A percentile compares a stretch with the other conserved stretches of the same genome.
Evolutionary conservation across 2,113 vertebrate genomes (phyloP).

Genomic region (Perca schrenkii): DNA sequence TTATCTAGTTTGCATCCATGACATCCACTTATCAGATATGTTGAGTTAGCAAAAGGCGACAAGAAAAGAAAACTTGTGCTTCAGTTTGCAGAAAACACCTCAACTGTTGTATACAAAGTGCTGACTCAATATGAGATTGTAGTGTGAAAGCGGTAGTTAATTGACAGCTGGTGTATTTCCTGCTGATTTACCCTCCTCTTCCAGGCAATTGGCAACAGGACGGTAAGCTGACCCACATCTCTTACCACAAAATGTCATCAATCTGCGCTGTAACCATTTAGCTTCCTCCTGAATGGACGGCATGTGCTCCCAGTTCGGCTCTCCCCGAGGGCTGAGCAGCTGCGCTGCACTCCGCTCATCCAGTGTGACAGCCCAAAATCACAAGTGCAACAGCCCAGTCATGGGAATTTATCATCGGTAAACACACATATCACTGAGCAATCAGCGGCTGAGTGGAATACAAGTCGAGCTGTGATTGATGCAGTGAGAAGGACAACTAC

Average conservation of each 20-base stretch:
- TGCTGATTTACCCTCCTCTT: conserved; percentile 87
- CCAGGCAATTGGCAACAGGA: conserved; percentile 76
- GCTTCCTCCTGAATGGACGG: conserved; percentile 83
- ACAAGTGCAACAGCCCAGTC: conserved; percentile 68
- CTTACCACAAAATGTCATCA: conserved; percentile 79
- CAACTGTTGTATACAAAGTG: not conserved
- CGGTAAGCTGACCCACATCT: conserved; percentile 88
- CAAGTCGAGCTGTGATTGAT: conserved; percentile 42
- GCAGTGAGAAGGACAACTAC: conserved; percentile 61
- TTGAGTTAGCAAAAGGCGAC: not conserved
- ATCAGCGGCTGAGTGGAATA: conserved; percentile 61
- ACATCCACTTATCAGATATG: not conserved
- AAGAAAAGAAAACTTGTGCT: not conserved
- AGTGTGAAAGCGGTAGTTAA: conserved; percentile 44
- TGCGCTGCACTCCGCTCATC: conserved; percentile 82
- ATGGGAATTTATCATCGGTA: conserved; percentile 65
- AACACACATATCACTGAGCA: conserved; percentile 73
- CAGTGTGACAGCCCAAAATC: conserved; percentile 76
- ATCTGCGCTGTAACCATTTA: conserved; percentile 77
- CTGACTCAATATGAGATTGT: conserved; percentile 4
- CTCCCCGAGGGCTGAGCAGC: conserved; percentile 79
- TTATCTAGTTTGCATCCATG: not conserved
- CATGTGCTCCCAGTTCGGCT: conserved; percentile 77
- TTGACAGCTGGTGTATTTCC: conserved; percentile 77
- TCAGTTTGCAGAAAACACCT: not conserved